These are phyloP conservation scores for Tyrannus savana DNA, from an alignment of 2,113 vertebrate species.

Conservation along the genomic window DNA sequence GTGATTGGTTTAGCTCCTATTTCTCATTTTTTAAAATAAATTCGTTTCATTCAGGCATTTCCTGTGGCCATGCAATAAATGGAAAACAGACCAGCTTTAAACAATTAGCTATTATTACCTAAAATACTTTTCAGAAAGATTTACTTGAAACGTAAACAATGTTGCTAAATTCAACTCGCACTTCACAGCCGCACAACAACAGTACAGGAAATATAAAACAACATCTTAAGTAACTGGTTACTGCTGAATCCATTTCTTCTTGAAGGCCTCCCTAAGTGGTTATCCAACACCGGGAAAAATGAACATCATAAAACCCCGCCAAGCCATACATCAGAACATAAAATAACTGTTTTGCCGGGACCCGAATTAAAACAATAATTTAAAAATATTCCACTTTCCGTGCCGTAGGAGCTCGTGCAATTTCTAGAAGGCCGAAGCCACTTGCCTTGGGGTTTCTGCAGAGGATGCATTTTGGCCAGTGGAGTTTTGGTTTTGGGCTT, in stretches of 20 bases:
- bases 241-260: not conserved
- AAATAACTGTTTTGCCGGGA: not conserved
- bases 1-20: not conserved
- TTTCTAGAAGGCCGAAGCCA: not conserved
- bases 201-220: not conserved
- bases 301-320: not conserved
- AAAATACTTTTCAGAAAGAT: not conserved
- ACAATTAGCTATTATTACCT: not conserved
- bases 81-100: not conserved
- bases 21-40: not conserved
- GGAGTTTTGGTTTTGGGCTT: constrained; percentile 73
- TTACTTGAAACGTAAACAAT: not conserved
- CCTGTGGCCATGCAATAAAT: not conserved
- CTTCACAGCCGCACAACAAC: not conserved
- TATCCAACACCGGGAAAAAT: not conserved
- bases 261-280: not conserved
- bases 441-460: constrained; percentile 87
- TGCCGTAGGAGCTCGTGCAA: not conserved
- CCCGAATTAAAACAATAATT: not conserved
- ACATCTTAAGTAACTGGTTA: not conserved
- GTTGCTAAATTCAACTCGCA: not conserved
- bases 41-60: not conserved
- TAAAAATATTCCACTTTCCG: not conserved
- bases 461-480: constrained; percentile 68
- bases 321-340: not conserved